Base-by-base conservation (phyloP, 2,888 invertebrate genomes). In the Ryuthela nishihirai region DNA sequence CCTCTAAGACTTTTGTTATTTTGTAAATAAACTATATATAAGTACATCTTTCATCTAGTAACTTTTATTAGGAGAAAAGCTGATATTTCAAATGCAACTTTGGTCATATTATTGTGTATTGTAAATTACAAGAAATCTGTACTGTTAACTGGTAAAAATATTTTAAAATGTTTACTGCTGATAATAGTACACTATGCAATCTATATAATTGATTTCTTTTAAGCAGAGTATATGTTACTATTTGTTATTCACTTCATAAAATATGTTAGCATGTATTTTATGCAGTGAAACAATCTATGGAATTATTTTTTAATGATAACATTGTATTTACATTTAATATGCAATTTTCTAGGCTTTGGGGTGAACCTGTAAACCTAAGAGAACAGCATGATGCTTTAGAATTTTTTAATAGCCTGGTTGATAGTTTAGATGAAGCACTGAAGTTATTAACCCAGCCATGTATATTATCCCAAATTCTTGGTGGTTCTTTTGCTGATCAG, bases 321-420 rank as follows among this genome's bases (percentile, higher is more conserved):
- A 20, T 42, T 42, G 24, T 38, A 12, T 38, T 5, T 10, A 38
- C 18, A 17, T 17, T 38, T 38, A 17, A 18, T n/a, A n/a, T n/a
- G n/a, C n/a, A n/a, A n/a, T 61, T 4, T 71, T 29, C 23, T 25
- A 90, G 91, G 74, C 79, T 93, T 67, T 89, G 88, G 83, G 95
- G 95, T 18, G 95, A 97, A 77, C 93, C 94, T 24, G 95, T 98
- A 12, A 98, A 98, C 78, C 80, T 98, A 67, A 82, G 97, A 48
- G 98, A 98, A 73, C 98, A 98, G 75, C 98, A 98, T 75, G 98
- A 98, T 76, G 98, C 98, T 0, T 88, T 97, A 26, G 98, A 98
- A 76, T 98, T 98, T 80, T 97, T 95, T 75, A 97, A 95, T 88
- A 91, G 91, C 64, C 79, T 98, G 45, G 90, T 97, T 32, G 97